These are phyloP conservation scores for Popillia japonica DNA, from an alignment of 1,140 invertebrate genomes.

Conservation along the genomic window DNA sequence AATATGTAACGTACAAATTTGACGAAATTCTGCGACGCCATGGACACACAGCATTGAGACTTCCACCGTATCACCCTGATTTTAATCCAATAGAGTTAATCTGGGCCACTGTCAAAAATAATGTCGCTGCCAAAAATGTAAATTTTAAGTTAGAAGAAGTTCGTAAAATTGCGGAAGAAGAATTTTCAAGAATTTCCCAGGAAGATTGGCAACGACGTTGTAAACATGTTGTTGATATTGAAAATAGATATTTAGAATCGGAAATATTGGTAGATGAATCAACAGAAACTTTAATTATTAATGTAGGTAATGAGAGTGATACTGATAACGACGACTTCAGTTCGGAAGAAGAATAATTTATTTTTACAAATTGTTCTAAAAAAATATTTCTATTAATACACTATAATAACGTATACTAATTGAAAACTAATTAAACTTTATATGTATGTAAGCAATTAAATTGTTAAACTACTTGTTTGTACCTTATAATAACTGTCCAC, in stretches of 20 bases:
- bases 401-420: too few species aligned
- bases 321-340: too few species aligned
- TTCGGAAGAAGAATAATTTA: too few species aligned
- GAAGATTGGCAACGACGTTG: neutral
- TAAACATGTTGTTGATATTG: neutral
- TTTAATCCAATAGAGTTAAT: slow-evolving; percentile 59
- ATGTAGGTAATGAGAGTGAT: too few species aligned
- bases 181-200: slow-evolving; percentile 6
- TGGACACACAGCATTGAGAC: slow-evolving; percentile 47
- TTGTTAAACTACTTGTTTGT: too few species aligned
- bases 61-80: slow-evolving; percentile 59
- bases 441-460: too few species aligned
- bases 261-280: too few species aligned
- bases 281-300: too few species aligned
- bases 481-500: too few species aligned
- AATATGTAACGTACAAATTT: slow-evolving; percentile 44
- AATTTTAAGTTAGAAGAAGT: slow-evolving; percentile 44
- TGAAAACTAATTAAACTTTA: too few species aligned
- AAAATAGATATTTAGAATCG: slow-evolving; percentile 2
- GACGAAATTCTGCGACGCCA: slow-evolving; percentile 46
- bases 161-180: neutral
- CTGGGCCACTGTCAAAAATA: slow-evolving; percentile 56
- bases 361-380: too few species aligned
- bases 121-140: slow-evolving; percentile 50
- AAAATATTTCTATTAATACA: too few species aligned